Evolutionary conservation across 1,140 invertebrate species (phyloP).

Genomic region (Asobara japonica): DNA sequence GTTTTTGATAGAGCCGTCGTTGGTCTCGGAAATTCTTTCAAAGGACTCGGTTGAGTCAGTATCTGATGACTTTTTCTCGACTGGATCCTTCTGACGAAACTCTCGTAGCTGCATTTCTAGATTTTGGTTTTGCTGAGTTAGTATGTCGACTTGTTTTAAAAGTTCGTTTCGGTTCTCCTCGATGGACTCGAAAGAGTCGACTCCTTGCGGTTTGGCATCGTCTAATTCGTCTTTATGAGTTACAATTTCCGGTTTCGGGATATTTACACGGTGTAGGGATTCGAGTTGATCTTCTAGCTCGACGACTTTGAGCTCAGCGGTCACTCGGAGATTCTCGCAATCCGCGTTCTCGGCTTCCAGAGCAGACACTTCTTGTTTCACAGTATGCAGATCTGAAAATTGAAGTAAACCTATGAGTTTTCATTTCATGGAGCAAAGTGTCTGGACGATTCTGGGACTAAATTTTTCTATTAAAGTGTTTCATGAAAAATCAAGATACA

Average conservation of each 20-base stretch:
- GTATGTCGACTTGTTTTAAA: conserved; percentile 74
- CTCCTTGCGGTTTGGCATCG: conserved; percentile 67
- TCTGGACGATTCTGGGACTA: too few species aligned
- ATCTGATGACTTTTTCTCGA: conserved; percentile 69
- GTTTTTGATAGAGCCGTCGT: conserved; percentile 61
- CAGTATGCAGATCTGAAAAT: conserved; percentile 68
- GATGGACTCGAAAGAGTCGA: conserved; percentile 57
- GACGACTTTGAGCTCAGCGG: conserved; percentile 77
- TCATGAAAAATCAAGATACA: too few species aligned
- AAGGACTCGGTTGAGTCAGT: conserved; percentile 63
- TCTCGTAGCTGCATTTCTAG: conserved; percentile 70
- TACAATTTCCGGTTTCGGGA: conserved; percentile 34
- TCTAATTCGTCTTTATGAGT: conserved; percentile 66
- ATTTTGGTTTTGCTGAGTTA: conserved; percentile 68
- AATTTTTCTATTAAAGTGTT: too few species aligned
- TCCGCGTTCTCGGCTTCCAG: conserved; percentile 72
- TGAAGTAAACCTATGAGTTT: conserved; percentile 29
- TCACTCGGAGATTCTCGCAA: conserved; percentile 71
- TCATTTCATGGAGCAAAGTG: too few species aligned
- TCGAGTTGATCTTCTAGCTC: conserved; percentile 77
- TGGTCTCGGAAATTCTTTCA: conserved; percentile 58
- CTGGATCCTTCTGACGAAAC: conserved; percentile 68
- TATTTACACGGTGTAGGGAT: conserved; percentile 45
- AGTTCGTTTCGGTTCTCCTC: conserved; percentile 70
- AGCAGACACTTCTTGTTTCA: conserved; percentile 69